Base-by-base conservation (phyloP, 2,888 invertebrate genomes). In the Lepidochrysops patricia region DNA sequence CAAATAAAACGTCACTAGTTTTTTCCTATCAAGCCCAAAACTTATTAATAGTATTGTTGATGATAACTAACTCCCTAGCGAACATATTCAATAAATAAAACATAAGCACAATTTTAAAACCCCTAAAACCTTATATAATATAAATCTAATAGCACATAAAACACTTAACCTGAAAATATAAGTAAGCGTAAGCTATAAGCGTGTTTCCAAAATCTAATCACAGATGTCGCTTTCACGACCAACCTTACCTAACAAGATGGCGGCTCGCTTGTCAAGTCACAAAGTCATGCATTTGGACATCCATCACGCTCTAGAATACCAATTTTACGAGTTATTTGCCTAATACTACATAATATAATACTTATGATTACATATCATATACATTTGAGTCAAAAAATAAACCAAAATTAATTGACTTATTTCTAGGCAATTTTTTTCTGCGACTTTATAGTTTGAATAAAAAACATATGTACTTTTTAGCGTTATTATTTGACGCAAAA, bases 251-350 rank as follows among this genome's bases (percentile, higher is more conserved):
- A 15, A 76, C 77, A 84, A 82, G 84, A 82, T 82, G 86, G 80
- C 84, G 74, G 77, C 76, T 73, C 73, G 68, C 74, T 73, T 77
- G 83, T 79, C 77, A 78, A 80, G 77, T 79, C 79, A 80, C 76
- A 74, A 77, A 80, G 80, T 77, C 84, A 85, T 87, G 85, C 84
- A 82, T 80, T 79, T 80, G 80, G 82, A 75, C 77, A 74, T 77
- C 79, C 82, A 82, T 89, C 88, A 89, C 84, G 87, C 82, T 87
- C 88, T 89, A 89, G 73, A 88, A 88, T 78, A 79, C 79, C 64
- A 68, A 69, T 61, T 62, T 66, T 66, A 65, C 67, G 6, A 67
- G 64, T 63, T 43, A 58, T 4, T 54, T 19, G 29, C 27, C 54
- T 54, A 54, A 12, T 19, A 19, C 54, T 54, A 54, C 13, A 54